Conservation (phyloP, 2,888 invertebrate genomes). For the Parnassius apollo region DNA sequence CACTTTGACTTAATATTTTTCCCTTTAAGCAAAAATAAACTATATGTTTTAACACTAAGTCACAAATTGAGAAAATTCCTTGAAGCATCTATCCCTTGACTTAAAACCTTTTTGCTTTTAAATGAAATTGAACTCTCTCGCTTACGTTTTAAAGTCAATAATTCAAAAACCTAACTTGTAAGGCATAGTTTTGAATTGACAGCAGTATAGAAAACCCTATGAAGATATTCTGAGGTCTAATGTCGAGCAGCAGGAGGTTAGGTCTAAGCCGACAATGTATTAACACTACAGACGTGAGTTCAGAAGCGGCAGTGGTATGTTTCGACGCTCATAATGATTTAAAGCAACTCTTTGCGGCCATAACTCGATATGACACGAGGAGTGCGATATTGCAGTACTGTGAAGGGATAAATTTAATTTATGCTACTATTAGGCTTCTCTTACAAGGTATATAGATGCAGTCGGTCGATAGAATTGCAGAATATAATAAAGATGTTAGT, state of each 20-base stretch:
- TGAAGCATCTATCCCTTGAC: constrained; percentile 8
- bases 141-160: neutral
- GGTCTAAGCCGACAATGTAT: constrained; percentile 19
- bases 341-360: constrained; percentile 11
- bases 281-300: constrained; percentile 25
- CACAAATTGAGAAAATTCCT: constrained; percentile 3
- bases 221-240: constrained; percentile 21
- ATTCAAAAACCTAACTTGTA: neutral
- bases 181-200: neutral
- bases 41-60: neutral
- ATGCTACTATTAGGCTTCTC: constrained; percentile 19
- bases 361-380: constrained; percentile 22
- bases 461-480: constrained; percentile 13
- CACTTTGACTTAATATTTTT: constrained; percentile 5
- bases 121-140: neutral
- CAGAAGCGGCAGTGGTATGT: constrained; percentile 22
- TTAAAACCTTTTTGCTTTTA: neutral
- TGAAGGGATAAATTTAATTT: constrained; percentile 18
- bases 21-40: constrained; percentile 2
- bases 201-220: constrained; percentile 18
- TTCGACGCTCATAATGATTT: constrained; percentile 23
- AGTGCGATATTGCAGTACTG: constrained; percentile 20
- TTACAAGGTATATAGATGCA: constrained; percentile 6
- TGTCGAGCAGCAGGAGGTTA: constrained; percentile 14
- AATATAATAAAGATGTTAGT: too few species aligned